Base-by-base conservation (phyloP, 2,888 invertebrate genomes). In the Agonopterix heracliana region DNA sequence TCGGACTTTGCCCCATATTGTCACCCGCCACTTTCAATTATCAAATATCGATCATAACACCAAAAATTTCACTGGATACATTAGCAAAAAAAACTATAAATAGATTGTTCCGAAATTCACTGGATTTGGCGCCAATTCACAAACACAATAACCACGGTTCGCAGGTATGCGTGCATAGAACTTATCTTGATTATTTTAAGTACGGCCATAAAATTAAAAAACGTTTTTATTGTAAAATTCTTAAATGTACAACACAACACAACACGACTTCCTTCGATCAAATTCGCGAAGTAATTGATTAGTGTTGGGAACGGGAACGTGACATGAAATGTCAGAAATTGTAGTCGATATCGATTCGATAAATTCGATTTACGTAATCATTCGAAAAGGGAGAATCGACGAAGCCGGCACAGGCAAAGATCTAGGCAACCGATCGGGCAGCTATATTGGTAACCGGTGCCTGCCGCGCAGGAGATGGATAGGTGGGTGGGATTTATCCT, bases 1-100 rank as follows among this genome's bases (percentile, higher is more conserved):
- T 87, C 65, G 86, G 76, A 82, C 78, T 81, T 71, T 87, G 87
- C 71, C 88, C 87, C 87, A 88, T 88, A 59, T 68, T 68, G 66
- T 59, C 64, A 57, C 71, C 69, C 71, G 71, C 74, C 73, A 80
- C 78, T 77, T 78, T 69, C 66, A 64, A 66, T 26, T 61, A 63
- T 55, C 66, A 66, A 55, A 55, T 54, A 64, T 69, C 61, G 66
- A 76, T 68, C 77, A 78, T 74, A 69, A 67, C 67, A 73, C 58
- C 57, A 67, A 68, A 61, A 71, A 68, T 71, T 76, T 75, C 70
- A 76, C 72, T 67, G 53, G 49, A 55, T 52, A 66, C 59, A 68
- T 64, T 64, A 59, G 48, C 63, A 59, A 68, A 71, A 58, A 64
- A 63, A 71, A 74, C 74, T 75, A 79, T 68, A 72, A 71, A 61